A percentile compares a stretch with the other conserved stretches of the same genome.
These are phyloP conservation scores for Pachymerium ferrugineum DNA, from an alignment of 2,888 invertebrate species.

Conservation along the genomic window DNA sequence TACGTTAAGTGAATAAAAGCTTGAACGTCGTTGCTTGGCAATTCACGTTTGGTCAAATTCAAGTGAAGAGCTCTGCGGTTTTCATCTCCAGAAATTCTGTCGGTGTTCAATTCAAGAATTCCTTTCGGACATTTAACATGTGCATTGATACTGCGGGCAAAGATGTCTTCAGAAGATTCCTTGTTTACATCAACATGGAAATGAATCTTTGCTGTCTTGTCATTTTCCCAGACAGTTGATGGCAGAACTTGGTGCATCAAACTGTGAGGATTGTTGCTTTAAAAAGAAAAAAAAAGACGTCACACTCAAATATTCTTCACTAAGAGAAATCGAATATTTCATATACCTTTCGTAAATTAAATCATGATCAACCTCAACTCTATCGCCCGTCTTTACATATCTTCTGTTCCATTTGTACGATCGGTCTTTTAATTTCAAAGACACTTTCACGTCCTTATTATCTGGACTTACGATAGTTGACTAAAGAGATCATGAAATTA, in stretches of 20 bases:
- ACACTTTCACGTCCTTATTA: background rate
- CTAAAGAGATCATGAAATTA: background rate
- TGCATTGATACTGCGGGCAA: background rate
- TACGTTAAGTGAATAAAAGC: constrained; percentile 6
- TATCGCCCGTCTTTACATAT: background rate
- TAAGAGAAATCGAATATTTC: background rate
- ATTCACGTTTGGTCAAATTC: background rate
- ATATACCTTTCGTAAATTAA: constrained; percentile 23
- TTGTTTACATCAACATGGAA: background rate
- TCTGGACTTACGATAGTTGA: background rate
- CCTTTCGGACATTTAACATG: background rate
- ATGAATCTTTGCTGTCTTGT: background rate
- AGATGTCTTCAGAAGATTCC: background rate
- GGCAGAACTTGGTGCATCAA: constrained; percentile 16
- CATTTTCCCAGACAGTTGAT: constrained; percentile 7
- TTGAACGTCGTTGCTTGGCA: background rate
- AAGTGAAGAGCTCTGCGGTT: background rate
- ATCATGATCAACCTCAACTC: background rate
- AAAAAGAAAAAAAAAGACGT: background rate
- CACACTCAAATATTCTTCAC: background rate
- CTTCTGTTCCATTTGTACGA: background rate
- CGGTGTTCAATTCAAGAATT: constrained; percentile 7
- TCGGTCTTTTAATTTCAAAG: background rate
- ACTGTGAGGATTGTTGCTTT: background rate
- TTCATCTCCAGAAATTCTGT: background rate